A percentile compares a stretch with the other conserved stretches of the same genome.
phyloP scores from a whole-genome alignment of 2,797 vertebrate genomes.

The Odontamblyopus rebecca region DNA sequence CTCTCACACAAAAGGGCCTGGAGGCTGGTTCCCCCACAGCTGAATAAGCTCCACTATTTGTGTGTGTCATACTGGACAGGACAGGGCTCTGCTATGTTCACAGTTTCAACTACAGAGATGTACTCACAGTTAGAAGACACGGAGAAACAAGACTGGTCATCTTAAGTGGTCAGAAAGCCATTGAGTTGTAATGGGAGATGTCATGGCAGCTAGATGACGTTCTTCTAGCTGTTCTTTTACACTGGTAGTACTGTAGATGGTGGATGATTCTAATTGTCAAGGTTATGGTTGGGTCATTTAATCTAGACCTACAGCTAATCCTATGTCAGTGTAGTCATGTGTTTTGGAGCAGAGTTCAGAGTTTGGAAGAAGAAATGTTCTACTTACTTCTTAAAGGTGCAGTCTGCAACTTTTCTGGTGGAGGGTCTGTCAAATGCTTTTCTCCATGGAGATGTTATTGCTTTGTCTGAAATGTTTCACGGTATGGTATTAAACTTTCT shows the following conservation, averaged over 20 bases:
- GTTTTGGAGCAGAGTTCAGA: neutral
- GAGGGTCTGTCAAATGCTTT: no score
- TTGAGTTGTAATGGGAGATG: neutral
- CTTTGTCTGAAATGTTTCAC: no score
- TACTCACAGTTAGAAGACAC: slow-evolving; percentile 33
- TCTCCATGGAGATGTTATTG: no score
- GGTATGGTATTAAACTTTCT: no score
- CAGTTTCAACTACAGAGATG: slow-evolving; percentile 26
- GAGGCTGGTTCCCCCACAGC: slow-evolving; percentile 52
- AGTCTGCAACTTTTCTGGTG: no score
- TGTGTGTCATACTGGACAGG: slow-evolving; percentile 34
- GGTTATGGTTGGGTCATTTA: neutral
- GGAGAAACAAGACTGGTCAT: slow-evolving; percentile 7
- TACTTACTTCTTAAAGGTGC: no score
- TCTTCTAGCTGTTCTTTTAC: neutral
- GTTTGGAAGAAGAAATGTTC: neutral
- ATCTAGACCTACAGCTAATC: neutral
- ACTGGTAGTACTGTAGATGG: neutral
- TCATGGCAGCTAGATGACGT: neutral
- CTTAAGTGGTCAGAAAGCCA: slow-evolving; percentile 12
- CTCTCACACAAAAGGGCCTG: slow-evolving; percentile 67
- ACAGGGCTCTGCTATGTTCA: slow-evolving; percentile 54
- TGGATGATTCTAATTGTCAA: neutral
- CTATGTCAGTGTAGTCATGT: neutral
- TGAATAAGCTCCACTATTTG: slow-evolving; percentile 46